Evolutionary conservation across 2,797 vertebrate species (phyloP), one percentile per base, ranked within the genome.

Genomic region (Odontamblyopus rebecca): DNA sequence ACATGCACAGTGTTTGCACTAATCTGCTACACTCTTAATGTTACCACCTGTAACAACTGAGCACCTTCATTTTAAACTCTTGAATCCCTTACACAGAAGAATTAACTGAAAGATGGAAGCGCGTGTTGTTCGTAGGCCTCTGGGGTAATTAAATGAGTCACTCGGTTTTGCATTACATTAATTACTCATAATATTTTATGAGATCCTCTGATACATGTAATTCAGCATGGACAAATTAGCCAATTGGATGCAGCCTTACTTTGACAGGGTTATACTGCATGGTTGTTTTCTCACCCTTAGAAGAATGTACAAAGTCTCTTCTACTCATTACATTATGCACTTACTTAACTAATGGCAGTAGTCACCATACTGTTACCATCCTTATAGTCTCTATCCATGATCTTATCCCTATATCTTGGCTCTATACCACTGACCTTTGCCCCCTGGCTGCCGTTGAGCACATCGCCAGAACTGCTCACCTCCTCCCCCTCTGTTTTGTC

Each of bases 401-500:
- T 84, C 82, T 83, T 81, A 84, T 26, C 81, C 75, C 74, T 56
- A 12, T 11, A 26, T 57, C n/a, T 59, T 76, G 69, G 78, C 71
- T 76, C 88, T 87, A 89, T 81, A 85, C 74, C 80, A 92, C 92
- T 92, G 87, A 94, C 93, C 93, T 91, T 89, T 79, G 82, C 84
- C 88, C 87, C 89, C 87, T 84, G 82, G 83, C 83, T 90, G 81
- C 90, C 81, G 82, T 89, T 92, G 89, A 93, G 91, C 68, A 89
- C 89, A 78, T 93, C 91, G 87, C 90, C 91, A 83, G 93, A 93
- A 92, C 94, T 95, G 93, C 95, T 96, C 81, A 96, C 92, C 88
- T 96, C 96, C 91, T 96, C 96, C 89, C 95, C 96, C 15, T 95
- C 87, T 0, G 96, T 93, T 86, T 98, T 97, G 88, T 96, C 96